A percentile compares a stretch with the other conserved stretches of the same genome.
Evolutionary conservation across 1,140 invertebrate species (phyloP).

Genomic region (Stenopsyche tienmushanensis): DNA sequence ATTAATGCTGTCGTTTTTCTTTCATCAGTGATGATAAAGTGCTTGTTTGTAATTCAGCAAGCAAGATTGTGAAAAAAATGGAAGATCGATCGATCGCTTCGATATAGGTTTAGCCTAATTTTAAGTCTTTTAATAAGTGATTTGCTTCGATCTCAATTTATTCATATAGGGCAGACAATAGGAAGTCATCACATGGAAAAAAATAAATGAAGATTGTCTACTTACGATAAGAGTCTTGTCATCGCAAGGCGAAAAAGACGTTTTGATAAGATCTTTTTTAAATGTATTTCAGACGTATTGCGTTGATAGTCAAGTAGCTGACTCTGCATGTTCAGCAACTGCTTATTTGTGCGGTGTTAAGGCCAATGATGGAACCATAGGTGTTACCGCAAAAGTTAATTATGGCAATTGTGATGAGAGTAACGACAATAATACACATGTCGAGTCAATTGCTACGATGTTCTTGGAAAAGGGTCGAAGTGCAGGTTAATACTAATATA

Average conservation of each 20-base stretch:
- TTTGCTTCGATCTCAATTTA: too few species aligned
- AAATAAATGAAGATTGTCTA: conserved; percentile 47
- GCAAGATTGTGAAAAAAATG: too few species aligned
- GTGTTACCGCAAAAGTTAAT: conserved; percentile 68
- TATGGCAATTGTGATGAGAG: conserved; percentile 60
- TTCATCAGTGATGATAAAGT: too few species aligned
- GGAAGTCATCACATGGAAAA: neutral
- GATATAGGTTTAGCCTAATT: too few species aligned
- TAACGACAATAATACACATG: conserved; percentile 57
- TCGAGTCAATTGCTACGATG: conserved; percentile 70
- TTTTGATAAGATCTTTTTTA: neutral
- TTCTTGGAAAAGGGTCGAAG: conserved; percentile 69
- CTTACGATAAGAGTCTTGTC: conserved; percentile 50
- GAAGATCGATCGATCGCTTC: too few species aligned
- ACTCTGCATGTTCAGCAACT: conserved; percentile 77
- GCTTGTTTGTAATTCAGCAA: too few species aligned
- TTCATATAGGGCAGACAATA: too few species aligned
- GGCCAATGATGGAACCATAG: conserved; percentile 76
- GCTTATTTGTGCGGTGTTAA: conserved; percentile 84
- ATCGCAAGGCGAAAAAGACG: neutral
- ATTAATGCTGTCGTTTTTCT: too few species aligned
- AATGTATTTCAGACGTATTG: conserved; percentile 68
- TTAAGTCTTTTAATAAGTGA: too few species aligned
- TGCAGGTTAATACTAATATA: conserved; percentile 56
- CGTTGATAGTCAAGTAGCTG: conserved; percentile 70